Conservation (phyloP, 2,888 invertebrate genomes). For the Cephus rjabovi region DNA sequence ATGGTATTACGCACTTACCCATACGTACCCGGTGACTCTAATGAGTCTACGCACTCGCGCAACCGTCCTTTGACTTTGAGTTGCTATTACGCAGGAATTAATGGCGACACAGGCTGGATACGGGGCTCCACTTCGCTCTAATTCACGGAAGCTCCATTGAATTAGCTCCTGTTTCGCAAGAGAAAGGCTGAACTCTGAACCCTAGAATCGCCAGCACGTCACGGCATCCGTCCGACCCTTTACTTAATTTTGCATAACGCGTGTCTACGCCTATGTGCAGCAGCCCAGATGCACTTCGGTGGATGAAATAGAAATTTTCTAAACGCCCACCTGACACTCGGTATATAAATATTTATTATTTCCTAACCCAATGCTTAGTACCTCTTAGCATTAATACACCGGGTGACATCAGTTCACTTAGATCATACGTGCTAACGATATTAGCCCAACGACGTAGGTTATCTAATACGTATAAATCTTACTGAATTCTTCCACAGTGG, state of each 20-base stretch:
- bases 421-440: background rate
- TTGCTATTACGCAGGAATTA: conserved; percentile 32
- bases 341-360: background rate
- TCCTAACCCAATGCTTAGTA: background rate
- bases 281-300: background rate
- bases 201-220: background rate
- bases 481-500: background rate
- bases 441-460: background rate
- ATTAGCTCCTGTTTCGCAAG: background rate
- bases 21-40: conserved; percentile 7
- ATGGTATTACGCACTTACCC: conserved; percentile 1
- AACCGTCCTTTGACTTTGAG: conserved; percentile 23
- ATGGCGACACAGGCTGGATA: conserved; percentile 22
- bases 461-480: background rate
- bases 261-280: background rate
- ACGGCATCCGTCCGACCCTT: background rate
- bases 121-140: background rate
- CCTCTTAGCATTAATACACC: background rate
- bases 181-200: background rate
- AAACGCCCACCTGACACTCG: background rate
- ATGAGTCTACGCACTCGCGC: conserved; percentile 15
- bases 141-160: background rate
- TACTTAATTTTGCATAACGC: background rate
- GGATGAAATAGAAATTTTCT: background rate
- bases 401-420: background rate